A percentile compares a stretch with the other conserved stretches of the same genome.
Evolutionary conservation across 2,113 vertebrate genomes (phyloP).

Genomic region (Pseudorasbora parva): DNA sequence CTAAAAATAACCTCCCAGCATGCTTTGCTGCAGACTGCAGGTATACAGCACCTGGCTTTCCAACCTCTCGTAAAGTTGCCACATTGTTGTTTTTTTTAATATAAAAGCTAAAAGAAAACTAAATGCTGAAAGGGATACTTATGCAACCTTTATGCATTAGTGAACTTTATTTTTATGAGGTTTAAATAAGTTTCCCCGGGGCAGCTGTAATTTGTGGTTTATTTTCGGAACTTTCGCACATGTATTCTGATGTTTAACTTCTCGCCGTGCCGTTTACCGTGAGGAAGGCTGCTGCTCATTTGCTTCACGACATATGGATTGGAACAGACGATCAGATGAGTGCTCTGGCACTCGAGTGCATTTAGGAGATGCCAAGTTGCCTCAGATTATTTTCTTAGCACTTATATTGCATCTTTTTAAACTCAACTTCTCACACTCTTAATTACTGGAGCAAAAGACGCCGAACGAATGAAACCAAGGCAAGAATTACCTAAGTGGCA

Average conservation of each 20-base stretch:
- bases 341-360: neutral
- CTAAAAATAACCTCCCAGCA: constrained; percentile 27
- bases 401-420: constrained; percentile 11
- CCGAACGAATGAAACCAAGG: neutral
- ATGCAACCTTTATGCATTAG: constrained; percentile 72
- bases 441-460: neutral
- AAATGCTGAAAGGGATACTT: constrained; percentile 76
- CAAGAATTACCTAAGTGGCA: neutral
- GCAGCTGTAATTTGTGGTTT: constrained; percentile 82
- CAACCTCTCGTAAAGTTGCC: constrained; percentile 74
- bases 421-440: neutral
- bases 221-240: constrained; percentile 71
- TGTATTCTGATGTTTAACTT: constrained; percentile 43
- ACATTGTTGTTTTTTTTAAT: constrained; percentile 62
- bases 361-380: constrained; percentile 13
- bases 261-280: constrained; percentile 46
- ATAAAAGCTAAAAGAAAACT: constrained; percentile 57
- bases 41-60: constrained; percentile 60
- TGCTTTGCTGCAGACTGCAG: constrained; percentile 61
- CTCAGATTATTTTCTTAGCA: constrained; percentile 20
- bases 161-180: constrained; percentile 83
- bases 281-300: neutral
- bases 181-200: constrained; percentile 84
- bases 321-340: constrained; percentile 8
- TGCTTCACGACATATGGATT: constrained; percentile 1